Evolutionary conservation across 2,888 invertebrate species (phyloP).

Genomic region (Cataglyphis cursor): DNA sequence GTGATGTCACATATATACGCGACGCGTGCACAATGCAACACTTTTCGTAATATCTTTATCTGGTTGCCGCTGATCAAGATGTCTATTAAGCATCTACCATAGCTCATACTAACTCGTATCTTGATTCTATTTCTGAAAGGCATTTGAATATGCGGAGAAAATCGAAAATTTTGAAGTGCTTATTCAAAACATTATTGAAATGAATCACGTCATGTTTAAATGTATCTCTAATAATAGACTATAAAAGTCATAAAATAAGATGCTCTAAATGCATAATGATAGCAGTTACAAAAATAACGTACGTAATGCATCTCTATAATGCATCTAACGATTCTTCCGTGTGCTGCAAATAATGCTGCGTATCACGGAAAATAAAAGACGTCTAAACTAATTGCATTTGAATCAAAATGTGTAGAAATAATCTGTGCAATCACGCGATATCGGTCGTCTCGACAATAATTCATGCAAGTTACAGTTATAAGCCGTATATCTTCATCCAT

Average conservation of each 20-base stretch:
- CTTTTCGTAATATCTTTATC: not conserved
- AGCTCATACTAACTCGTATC: not conserved
- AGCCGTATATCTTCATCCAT: not conserved
- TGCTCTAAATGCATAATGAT: not conserved
- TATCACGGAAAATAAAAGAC: slow-evolving; percentile 22
- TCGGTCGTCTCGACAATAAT: not conserved
- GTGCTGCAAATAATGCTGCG: not conserved
- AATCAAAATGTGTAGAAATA: not conserved
- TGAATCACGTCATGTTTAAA: not conserved
- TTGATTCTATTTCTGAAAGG: slow-evolving; percentile 10
- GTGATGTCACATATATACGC: not conserved
- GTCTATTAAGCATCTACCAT: slow-evolving; percentile 5
- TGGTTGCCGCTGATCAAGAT: not conserved
- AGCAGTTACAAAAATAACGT: not conserved
- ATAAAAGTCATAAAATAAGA: not conserved
- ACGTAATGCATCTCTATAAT: not conserved
- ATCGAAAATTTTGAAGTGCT: not conserved
- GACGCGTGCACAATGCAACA: slow-evolving; percentile 15
- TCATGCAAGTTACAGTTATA: not conserved
- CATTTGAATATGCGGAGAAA: not conserved
- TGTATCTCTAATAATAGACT: not conserved
- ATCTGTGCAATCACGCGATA: not conserved
- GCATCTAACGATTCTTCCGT: not conserved
- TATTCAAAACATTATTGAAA: not conserved
- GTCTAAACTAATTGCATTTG: not conserved